Base-by-base conservation (phyloP, 1,140 invertebrate genomes). In the Alviniconcha marisindica region DNA sequence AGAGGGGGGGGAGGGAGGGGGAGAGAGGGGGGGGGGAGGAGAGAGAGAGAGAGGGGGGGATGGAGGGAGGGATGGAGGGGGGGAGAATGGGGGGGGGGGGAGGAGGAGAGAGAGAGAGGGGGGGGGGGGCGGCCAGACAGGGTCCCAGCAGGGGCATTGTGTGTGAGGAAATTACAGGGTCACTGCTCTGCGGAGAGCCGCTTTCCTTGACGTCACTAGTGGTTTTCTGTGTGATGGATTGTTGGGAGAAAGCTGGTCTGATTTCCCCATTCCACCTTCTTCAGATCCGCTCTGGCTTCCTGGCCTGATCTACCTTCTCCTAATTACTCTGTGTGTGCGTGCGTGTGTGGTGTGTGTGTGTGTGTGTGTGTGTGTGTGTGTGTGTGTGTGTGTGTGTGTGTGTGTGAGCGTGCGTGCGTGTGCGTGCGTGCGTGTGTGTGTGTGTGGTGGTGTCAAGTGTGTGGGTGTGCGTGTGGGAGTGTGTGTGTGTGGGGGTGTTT, bases 361-460 rank as follows among this genome's bases (percentile, higher is more conserved):
- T 63, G 44, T 80, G 4, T 63, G 31, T 56, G 38, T 60, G 44
- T 36, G 42, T 24, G 36, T 69, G 48, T 31, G 33, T 48, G 33
- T n/a, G 31, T 56, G 18, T 56, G 33, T 51, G 28, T 78, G 51
- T n/a, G 51, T 51, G 51, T 48, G 31, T 60, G 77, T 79, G 21
- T 60, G 44, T 51, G 40, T 60, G 28, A 18, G 18, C 31, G 42
- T 60, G 33, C 36, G 31, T 33, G 24, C 18, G 33, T 56, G 1
- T 18, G 77, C 14, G 28, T 79, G 77, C 21, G n/a, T 79, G 73
- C 10, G 0, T 48, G 38, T 18, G 38, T 5, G 79, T n/a, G 31
- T 69, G 54, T 44, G 60, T 81, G 79, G n/a, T n/a, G n/a, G n/a
- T n/a, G n/a, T n/a, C n/a, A n/a, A 10, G 63, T 81, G 1, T 42